Conservation (phyloP, 1,140 invertebrate species). For the Orius insidiosus region DNA sequence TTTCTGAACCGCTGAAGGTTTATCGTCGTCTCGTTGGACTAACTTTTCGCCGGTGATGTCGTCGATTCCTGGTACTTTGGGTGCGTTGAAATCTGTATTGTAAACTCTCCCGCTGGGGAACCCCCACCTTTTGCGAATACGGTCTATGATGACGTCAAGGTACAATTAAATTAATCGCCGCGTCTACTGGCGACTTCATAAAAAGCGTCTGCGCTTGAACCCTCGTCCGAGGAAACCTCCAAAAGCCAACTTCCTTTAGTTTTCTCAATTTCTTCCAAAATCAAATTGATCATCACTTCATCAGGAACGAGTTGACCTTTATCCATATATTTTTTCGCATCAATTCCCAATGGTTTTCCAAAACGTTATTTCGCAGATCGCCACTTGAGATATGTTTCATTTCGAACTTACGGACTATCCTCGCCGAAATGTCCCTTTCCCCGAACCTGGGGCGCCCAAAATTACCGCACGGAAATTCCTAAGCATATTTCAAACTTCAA, state of each 20-base stretch:
- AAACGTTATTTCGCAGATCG: constrained; percentile 12
- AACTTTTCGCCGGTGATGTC: constrained; percentile 77
- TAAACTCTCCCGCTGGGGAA: constrained; percentile 71
- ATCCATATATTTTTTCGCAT: constrained; percentile 25
- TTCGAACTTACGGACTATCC: constrained; percentile 6
- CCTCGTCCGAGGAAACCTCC: constrained; percentile 66
- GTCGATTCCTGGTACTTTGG: constrained; percentile 59
- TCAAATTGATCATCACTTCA: constrained; percentile 63
- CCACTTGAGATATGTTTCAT: constrained; percentile 19
- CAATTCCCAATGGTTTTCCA: neutral
- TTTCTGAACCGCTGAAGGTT: constrained; percentile 60
- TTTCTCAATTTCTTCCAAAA: constrained; percentile 51
- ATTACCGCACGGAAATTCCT: too few relatives aligned
- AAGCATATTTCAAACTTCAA: too few relatives aligned
- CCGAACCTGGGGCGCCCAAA: constrained; percentile 16
- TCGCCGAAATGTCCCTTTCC: constrained; percentile 17
- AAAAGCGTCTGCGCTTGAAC: constrained; percentile 49
- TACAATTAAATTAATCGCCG: constrained; percentile 72
- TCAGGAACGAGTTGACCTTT: constrained; percentile 65
- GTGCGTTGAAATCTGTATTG: constrained; percentile 81
- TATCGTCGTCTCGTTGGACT: constrained; percentile 74
- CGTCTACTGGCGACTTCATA: constrained; percentile 33
- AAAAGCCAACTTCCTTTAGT: constrained; percentile 20
- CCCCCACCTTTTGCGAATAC: constrained; percentile 44
- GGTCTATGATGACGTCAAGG: constrained; percentile 73